A percentile compares a stretch with the other conserved stretches of the same genome.
Conservation (phyloP, 2,888 invertebrate genomes). For the Vanessa cardui region DNA sequence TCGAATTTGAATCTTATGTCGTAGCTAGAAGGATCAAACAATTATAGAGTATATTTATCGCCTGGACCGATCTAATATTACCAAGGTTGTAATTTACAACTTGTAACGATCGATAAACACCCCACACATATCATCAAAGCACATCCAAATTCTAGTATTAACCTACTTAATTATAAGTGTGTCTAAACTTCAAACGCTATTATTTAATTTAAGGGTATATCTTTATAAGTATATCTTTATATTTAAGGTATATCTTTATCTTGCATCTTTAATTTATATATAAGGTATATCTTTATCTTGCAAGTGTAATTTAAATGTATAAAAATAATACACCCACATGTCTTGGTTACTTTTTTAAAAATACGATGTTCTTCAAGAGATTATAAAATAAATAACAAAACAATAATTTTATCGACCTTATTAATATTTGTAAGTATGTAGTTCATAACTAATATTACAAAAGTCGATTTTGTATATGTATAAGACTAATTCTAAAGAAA, state of each 20-base stretch:
- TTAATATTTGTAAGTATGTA: too few relatives aligned
- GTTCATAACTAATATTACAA: too few relatives aligned
- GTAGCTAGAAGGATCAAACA: too few relatives aligned
- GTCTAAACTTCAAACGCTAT: background rate
- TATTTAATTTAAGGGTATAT: slow-evolving; percentile 2
- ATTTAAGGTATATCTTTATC: too few relatives aligned
- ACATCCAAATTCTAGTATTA: slow-evolving; percentile 10
- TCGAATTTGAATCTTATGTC: too few relatives aligned
- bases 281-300: background rate
- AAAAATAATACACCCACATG: background rate
- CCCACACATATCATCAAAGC: slow-evolving; percentile 15
- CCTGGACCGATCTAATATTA: slow-evolving; percentile 12
- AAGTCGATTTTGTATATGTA: too few relatives aligned
- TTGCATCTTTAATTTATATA: too few relatives aligned
- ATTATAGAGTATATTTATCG: slow-evolving; percentile 15
- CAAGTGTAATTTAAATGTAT: background rate
- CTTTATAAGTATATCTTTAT: too few relatives aligned
- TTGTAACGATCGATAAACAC: slow-evolving; percentile 23
- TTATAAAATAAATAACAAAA: too few relatives aligned
- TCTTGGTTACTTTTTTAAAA: background rate
- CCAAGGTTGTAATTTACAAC: slow-evolving; percentile 37
- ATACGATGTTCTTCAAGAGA: too few relatives aligned
- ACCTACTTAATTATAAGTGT: slow-evolving; percentile 17
- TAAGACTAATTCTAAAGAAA: too few relatives aligned
- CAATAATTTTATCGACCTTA: too few relatives aligned